Base-by-base conservation (phyloP, 2,113 vertebrate genomes). In the Ardeotis arabs region DNA sequence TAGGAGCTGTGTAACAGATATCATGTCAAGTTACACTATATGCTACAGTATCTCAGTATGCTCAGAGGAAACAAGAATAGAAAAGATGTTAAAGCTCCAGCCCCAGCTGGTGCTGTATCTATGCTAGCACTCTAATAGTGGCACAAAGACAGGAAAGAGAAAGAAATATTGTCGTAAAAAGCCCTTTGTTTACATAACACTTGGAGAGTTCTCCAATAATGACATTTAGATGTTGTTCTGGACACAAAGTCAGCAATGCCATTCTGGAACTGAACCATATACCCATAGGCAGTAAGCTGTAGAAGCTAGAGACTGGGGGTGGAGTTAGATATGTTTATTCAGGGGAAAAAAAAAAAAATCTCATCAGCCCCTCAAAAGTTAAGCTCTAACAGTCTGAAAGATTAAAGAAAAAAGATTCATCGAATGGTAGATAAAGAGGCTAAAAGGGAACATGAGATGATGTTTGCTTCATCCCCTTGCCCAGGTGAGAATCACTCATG, bases 401-500 rank as follows among this genome's bases (percentile, higher is more conserved):
- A 62, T 37, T 75, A 33, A 87, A 67, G 39, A 35, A 75, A 56
- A 39, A 20, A 27, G 2, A 16, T 59, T 55, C 14, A 78, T 25
- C 20, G 50, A 82, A 35, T 31, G 9, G 4, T 50, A 78, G 31
- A 47, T 80, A 90, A 86, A 66, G 53, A 47, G n/a, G 20, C 7
- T 50, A 58, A 62, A 89, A 78, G 7, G 47, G 15, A 74, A 16
- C 5, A 33, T 10, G 21, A 85, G 6, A 24, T 33, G 4, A 18
- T 16, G 5, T 50, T 87, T 89, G 8, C 33, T 76, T 14, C 35
- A 82, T 28, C 12, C 27, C 0, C 0, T 81, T 52, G n/a, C 16
- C 7, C 9, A 45, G 21, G 0, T 60, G 39, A 82, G 23, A 70
- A 60, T 79, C 10, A 11, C 5, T 22, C 5, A 5, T 8, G 2